Conservation (phyloP, 2,113 vertebrate species). For the Phoxinus phoxinus region DNA sequence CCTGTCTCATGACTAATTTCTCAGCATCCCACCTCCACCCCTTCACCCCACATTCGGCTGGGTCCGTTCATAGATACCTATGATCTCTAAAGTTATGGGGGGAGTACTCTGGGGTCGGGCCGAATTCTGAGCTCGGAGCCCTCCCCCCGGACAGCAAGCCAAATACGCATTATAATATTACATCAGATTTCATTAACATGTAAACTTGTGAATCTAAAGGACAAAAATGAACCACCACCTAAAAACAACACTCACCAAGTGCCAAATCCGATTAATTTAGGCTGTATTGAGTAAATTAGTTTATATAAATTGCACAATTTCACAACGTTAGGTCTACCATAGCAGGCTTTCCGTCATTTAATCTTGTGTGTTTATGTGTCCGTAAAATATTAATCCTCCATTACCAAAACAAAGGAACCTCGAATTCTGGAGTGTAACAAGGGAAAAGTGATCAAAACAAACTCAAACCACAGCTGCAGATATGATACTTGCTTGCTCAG, state of each 20-base stretch:
- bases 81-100: too few species aligned
- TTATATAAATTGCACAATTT: not conserved
- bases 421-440: not conserved
- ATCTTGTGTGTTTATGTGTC: not conserved
- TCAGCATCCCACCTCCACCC: too few species aligned
- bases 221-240: not conserved
- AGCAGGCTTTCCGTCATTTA: not conserved
- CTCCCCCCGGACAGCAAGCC: too few species aligned
- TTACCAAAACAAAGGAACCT: not conserved
- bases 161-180: too few species aligned
- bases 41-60: too few species aligned
- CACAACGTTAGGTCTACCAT: not conserved
- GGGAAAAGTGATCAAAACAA: not conserved
- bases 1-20: too few species aligned
- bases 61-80: too few species aligned
- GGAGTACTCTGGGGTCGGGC: too few species aligned
- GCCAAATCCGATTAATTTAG: not conserved
- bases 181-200: too few species aligned
- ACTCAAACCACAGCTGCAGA: not conserved
- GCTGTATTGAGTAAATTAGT: not conserved
- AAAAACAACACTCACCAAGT: not conserved
- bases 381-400: not conserved
- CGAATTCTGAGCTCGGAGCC: too few species aligned
- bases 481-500: not conserved
- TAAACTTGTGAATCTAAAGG: too few species aligned